phyloP scores from a whole-genome alignment of 2,797 vertebrate genomes.

The Sphaeramia orbicularis region DNA sequence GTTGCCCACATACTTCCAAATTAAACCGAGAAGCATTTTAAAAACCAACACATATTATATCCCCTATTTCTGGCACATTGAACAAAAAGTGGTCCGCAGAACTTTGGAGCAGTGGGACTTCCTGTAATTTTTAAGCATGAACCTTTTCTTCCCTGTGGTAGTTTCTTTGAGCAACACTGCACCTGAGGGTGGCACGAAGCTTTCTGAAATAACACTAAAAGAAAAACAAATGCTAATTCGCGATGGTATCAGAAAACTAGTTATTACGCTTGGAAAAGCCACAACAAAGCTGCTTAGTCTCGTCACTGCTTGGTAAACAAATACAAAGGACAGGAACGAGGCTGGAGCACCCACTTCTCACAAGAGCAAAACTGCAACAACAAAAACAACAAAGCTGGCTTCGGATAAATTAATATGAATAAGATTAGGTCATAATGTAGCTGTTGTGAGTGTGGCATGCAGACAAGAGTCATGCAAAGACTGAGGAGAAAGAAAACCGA shows the following conservation, averaged over 20 bases:
- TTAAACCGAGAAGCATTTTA: not conserved
- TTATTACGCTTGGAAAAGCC: slow-evolving; percentile 19
- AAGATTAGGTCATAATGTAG: slow-evolving; percentile 28
- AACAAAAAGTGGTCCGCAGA: not conserved
- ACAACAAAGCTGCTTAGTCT: slow-evolving; percentile 10
- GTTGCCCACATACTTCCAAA: not conserved
- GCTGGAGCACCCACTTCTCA: not conserved
- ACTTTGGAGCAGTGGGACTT: not conserved
- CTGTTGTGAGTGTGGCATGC: slow-evolving; percentile 11
- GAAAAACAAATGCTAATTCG: slow-evolving; percentile 30
- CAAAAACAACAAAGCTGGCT: slow-evolving; percentile 22
- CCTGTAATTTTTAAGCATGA: slow-evolving; percentile 1
- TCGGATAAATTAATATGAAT: slow-evolving; percentile 27
- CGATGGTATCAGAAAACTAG: slow-evolving; percentile 38
- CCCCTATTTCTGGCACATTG: not conserved
- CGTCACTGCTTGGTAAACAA: slow-evolving; percentile 13
- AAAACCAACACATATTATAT: not conserved
- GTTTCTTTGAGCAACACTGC: not conserved
- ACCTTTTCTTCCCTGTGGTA: slow-evolving; percentile 9
- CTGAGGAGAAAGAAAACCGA: slow-evolving; percentile 22
- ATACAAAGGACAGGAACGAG: slow-evolving; percentile 27
- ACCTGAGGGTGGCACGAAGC: not conserved
- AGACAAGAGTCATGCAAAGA: slow-evolving; percentile 39
- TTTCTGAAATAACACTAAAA: slow-evolving; percentile 13
- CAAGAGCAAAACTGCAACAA: slow-evolving; percentile 15